These are phyloP conservation scores for Synanthedon myopaeformis DNA, from an alignment of 2,888 invertebrate species.

Conservation along the genomic window DNA sequence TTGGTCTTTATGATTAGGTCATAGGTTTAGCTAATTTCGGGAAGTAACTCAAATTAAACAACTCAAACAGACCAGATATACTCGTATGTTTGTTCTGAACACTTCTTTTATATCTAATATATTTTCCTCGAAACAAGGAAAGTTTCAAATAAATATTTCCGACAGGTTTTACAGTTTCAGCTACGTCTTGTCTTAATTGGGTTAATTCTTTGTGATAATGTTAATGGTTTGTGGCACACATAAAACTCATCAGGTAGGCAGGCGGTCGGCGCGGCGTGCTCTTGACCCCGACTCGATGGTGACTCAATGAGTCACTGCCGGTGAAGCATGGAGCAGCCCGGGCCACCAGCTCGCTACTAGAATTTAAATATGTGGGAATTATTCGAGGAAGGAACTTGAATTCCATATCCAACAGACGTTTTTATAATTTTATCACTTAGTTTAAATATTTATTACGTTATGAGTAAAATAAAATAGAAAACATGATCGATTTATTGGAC, in stretches of 20 bases:
- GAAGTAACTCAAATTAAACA: too few relatives aligned
- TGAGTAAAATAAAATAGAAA: not conserved
- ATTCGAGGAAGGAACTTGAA: constrained; percentile 17
- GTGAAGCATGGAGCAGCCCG: constrained; percentile 11
- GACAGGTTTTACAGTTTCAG: too few relatives aligned
- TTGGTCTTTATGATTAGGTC: too few relatives aligned
- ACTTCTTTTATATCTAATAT: too few relatives aligned
- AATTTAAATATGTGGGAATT: constrained; percentile 16
- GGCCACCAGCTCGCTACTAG: constrained; percentile 18
- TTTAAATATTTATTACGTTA: too few relatives aligned
- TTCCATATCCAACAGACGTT: not conserved
- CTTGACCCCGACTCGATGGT: constrained; percentile 53
- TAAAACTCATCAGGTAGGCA: constrained; percentile 49
- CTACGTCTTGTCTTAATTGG: too few relatives aligned
- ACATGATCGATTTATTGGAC: not conserved
- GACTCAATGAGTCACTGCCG: constrained; percentile 33
- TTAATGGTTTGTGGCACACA: constrained; percentile 34
- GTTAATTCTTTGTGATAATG: too few relatives aligned
- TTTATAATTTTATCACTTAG: not conserved
- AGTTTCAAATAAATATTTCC: too few relatives aligned
- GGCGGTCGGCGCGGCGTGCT: constrained; percentile 36
- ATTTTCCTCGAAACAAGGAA: too few relatives aligned
- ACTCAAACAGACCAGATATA: too few relatives aligned
- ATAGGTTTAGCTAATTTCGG: too few relatives aligned
- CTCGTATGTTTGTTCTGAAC: too few relatives aligned